Conservation (phyloP, 2,113 vertebrate species). For the Casuarius casuarius region DNA sequence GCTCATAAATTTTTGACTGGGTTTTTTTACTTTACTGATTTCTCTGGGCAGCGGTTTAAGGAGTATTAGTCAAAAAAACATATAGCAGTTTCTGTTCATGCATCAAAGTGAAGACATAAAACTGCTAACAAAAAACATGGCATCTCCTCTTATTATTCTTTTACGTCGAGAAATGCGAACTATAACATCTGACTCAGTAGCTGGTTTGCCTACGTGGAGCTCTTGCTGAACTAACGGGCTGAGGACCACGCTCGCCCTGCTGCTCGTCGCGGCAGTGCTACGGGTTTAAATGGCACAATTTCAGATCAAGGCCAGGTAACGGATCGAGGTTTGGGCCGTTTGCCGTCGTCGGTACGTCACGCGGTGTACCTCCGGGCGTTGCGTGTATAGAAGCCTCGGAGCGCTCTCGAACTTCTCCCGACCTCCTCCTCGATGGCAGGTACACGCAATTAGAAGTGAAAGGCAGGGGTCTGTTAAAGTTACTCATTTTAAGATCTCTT, state of each 20-base stretch:
- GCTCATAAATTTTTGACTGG: neutral
- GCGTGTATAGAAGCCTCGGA: neutral
- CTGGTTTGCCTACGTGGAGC: neutral
- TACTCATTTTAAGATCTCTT: neutral
- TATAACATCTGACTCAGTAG: neutral
- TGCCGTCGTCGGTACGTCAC: neutral
- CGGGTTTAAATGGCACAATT: neutral
- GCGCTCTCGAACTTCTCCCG: neutral
- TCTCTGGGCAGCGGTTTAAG: neutral
- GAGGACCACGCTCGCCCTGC: neutral
- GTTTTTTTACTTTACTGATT: neutral
- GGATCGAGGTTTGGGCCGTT: neutral
- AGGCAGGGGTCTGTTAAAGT: neutral
- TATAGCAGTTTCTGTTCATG: neutral
- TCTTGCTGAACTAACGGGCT: neutral
- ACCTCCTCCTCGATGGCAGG: neutral
- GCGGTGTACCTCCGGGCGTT: neutral
- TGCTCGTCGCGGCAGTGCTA: slow-evolving; percentile 1
- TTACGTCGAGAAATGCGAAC: neutral
- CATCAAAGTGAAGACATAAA: neutral
- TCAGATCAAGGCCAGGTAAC: neutral
- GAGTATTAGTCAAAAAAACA: neutral
- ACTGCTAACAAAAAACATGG: neutral
- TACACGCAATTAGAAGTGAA: neutral
- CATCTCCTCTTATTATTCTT: neutral